A percentile compares a stretch with the other conserved stretches of the same genome.
These are phyloP conservation scores for Rhopalosiphum nymphaeae DNA, from an alignment of 2,888 invertebrate genomes.

Conservation along the genomic window DNA sequence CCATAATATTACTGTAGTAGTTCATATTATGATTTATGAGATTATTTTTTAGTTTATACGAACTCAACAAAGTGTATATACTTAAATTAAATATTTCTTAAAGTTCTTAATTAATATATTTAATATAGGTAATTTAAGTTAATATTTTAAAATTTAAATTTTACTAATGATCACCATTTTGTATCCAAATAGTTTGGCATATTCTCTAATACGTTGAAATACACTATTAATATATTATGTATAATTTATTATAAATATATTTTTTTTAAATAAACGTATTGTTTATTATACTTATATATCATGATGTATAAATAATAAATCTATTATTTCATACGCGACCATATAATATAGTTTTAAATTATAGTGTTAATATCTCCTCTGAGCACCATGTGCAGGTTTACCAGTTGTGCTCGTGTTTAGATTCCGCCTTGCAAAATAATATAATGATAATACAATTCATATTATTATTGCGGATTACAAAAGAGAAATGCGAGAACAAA, in stretches of 20 bases:
- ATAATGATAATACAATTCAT: background rate
- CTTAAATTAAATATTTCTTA: background rate
- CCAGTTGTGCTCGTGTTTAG: background rate
- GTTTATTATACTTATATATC: background rate
- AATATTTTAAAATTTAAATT: background rate
- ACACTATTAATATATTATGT: background rate
- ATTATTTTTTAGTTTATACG: background rate
- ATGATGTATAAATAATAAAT: background rate
- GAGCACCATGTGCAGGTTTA: background rate
- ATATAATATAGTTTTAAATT: slow-evolving; percentile 12
- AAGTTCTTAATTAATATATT: background rate
- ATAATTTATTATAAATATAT: background rate
- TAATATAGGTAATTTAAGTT: background rate
- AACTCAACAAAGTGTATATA: background rate
- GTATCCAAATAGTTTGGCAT: background rate
- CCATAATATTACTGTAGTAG: background rate
- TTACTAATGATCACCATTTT: background rate
- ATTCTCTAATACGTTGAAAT: background rate
- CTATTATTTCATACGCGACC: background rate
- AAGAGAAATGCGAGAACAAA: background rate
- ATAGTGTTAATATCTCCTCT: background rate
- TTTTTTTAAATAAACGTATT: background rate
- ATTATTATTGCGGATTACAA: background rate
- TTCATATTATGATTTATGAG: background rate
- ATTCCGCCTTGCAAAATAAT: background rate